phyloP scores from a whole-genome alignment of 2,797 vertebrate genomes.

The Anguilla marmorata region DNA sequence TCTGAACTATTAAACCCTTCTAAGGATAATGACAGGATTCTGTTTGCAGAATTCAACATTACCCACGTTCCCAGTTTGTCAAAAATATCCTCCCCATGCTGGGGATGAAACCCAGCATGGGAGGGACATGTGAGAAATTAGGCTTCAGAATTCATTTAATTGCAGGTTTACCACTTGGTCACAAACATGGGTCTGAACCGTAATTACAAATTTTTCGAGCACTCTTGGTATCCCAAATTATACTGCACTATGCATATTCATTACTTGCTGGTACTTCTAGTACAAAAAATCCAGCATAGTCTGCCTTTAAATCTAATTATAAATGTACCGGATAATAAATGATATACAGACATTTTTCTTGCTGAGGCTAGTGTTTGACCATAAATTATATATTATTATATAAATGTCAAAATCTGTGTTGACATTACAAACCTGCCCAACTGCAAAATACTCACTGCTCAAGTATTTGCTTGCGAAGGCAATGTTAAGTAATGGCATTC shows the following conservation, averaged over 20 bases:
- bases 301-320: no score
- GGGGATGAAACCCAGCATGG: background rate
- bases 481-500: slow-evolving; percentile 17
- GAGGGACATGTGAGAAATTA: background rate
- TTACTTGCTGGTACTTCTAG: background rate
- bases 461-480: slow-evolving; percentile 6
- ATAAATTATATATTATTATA: slow-evolving; percentile 9
- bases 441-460: background rate
- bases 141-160: background rate
- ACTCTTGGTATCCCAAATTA: background rate
- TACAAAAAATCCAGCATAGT: no score
- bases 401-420: background rate
- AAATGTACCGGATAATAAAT: background rate
- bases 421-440: slow-evolving; percentile 6
- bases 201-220: background rate
- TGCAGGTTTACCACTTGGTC: background rate
- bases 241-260: background rate
- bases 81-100: background rate
- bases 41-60: background rate
- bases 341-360: background rate
- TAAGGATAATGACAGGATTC: background rate
- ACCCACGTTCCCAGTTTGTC: background rate
- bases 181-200: background rate
- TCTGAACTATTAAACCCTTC: background rate
- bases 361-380: slow-evolving; percentile 5